phyloP scores from a whole-genome alignment of 2,113 vertebrate species.

The Eubucco bourcierii region DNA sequence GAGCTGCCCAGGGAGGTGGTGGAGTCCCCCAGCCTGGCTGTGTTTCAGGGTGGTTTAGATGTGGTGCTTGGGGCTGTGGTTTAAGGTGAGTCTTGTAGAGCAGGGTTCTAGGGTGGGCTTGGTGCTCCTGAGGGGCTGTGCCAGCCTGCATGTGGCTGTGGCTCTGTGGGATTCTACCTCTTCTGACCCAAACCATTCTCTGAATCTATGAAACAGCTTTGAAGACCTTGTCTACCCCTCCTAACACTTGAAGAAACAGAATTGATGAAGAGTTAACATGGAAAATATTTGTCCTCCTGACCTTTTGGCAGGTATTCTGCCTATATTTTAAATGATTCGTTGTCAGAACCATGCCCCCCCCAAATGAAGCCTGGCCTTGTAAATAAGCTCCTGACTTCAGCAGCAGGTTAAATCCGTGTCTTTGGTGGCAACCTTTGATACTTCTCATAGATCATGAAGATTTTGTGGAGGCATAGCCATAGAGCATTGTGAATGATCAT shows the following conservation, averaged over 20 bases:
- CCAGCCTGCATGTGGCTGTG: no score
- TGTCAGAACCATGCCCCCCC: constrained; percentile 54
- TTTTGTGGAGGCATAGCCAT: constrained; percentile 39
- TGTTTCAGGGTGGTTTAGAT: no score
- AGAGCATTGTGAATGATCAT: constrained; percentile 16
- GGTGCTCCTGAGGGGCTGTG: no score
- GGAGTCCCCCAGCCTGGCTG: no score
- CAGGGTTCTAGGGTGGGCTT: no score
- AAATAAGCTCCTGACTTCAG: constrained; percentile 61
- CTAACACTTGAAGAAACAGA: constrained; percentile 56
- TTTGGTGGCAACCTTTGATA: constrained; percentile 54
- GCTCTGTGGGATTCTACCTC: no score
- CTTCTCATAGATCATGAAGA: constrained; percentile 44
- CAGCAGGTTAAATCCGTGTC: constrained; percentile 44
- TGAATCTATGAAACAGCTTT: not conserved
- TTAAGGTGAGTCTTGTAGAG: no score
- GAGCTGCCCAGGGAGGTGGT: no score
- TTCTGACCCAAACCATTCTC: no score
- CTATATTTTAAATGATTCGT: constrained; percentile 46
- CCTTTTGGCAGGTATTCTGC: constrained; percentile 66
- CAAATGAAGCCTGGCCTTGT: constrained; percentile 37
- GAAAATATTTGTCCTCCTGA: constrained; percentile 66
- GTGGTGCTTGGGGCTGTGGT: no score
- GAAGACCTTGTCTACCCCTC: constrained; percentile 60
- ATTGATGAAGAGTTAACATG: constrained; percentile 61